These are phyloP conservation scores for Poecile atricapillus DNA, from an alignment of 2,113 vertebrate species.

Conservation along the genomic window DNA sequence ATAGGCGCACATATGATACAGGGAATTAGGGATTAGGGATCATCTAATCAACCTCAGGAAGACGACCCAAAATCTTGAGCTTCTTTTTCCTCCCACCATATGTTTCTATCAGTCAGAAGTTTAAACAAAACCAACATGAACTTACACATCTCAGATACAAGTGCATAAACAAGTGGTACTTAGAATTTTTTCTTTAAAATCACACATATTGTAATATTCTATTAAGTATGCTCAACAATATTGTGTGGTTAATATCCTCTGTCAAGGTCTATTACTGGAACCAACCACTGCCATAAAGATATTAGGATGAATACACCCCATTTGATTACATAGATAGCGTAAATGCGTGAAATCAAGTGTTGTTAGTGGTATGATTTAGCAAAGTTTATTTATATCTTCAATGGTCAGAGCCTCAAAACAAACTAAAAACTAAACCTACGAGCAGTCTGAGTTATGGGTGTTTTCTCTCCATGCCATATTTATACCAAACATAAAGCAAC, in stretches of 20 bases:
- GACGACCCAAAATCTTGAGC: background rate
- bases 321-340: background rate
- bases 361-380: background rate
- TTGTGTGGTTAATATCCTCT: background rate
- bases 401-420: background rate
- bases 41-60: background rate
- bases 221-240: background rate
- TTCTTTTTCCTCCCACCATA: background rate
- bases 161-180: background rate
- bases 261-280: background rate
- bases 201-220: background rate
- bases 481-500: background rate
- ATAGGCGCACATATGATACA: background rate
- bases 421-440: background rate
- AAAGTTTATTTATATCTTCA: background rate
- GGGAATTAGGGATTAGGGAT: background rate
- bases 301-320: background rate
- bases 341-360: background rate
- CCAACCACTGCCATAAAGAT: background rate
- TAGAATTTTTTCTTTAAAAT: background rate
- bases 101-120: background rate
- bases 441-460: background rate
- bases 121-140: background rate
- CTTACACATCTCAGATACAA: background rate
- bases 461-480: background rate